phyloP scores from a whole-genome alignment of 1,140 invertebrate genomes.

The Tetramorium parvispinum region DNA sequence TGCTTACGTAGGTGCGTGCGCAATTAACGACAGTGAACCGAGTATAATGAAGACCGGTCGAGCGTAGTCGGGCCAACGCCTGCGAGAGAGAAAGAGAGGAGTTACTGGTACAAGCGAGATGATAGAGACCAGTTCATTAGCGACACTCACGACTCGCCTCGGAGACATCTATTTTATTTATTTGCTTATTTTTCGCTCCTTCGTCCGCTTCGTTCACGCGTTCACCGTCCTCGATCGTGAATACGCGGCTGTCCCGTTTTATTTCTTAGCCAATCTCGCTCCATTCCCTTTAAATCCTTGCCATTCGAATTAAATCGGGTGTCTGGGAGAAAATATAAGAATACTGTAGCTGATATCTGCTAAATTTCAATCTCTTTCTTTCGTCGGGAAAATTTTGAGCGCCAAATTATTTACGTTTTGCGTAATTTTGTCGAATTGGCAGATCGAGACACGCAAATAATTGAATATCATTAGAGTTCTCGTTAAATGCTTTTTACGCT shows the following conservation, averaged over 20 bases:
- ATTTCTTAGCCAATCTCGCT: constrained; percentile 51
- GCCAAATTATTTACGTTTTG: too few relatives aligned
- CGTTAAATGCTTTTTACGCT: constrained; percentile 14
- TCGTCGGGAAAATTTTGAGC: not conserved
- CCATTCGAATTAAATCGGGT: not conserved
- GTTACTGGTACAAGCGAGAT: constrained; percentile 69
- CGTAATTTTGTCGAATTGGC: not conserved
- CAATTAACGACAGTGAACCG: constrained; percentile 80
- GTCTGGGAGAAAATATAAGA: constrained; percentile 16
- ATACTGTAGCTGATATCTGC: not conserved
- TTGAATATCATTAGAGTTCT: not conserved
- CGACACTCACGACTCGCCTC: constrained; percentile 79
- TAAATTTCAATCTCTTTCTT: not conserved
- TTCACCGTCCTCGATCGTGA: constrained; percentile 32
- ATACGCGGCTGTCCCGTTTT: constrained; percentile 46
- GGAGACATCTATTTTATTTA: constrained; percentile 82
- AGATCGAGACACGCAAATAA: not conserved
- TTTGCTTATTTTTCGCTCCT: constrained; percentile 77
- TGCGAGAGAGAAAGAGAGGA: constrained; percentile 53
- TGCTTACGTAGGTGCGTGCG: constrained; percentile 79
- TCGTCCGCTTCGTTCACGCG: constrained; percentile 47
- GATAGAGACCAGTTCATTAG: constrained; percentile 83
- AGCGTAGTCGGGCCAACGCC: constrained; percentile 62
- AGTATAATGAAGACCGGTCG: constrained; percentile 81
- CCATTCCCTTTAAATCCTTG: constrained; percentile 54